phyloP scores from a whole-genome alignment of 2,797 vertebrate genomes.

The Lagocephalus sceleratus region DNA sequence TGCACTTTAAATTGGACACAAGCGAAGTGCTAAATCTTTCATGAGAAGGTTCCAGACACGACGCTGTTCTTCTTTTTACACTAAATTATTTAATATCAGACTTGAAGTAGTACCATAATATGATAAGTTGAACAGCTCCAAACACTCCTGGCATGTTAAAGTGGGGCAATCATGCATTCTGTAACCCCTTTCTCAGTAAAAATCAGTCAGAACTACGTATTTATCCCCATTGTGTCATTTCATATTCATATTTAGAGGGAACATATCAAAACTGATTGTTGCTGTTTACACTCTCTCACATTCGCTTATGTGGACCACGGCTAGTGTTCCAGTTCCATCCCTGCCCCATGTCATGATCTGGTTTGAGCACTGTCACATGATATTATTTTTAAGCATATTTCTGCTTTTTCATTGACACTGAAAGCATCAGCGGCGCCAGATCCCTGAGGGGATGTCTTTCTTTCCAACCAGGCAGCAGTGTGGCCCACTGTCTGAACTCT shows the following conservation, averaged over 20 bases:
- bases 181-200: slow-evolving; percentile 26
- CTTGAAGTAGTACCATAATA: slow-evolving; percentile 7
- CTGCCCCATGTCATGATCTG: slow-evolving; percentile 29
- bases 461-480: slow-evolving; percentile 17
- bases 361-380: slow-evolving; percentile 32
- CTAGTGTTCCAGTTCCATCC: slow-evolving; percentile 6
- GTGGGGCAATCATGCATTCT: slow-evolving; percentile 17
- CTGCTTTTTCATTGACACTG: slow-evolving; percentile 24
- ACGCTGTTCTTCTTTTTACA: slow-evolving; percentile 12
- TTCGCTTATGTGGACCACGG: not conserved
- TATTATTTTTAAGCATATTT: slow-evolving; percentile 33
- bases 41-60: not conserved
- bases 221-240: slow-evolving; percentile 61
- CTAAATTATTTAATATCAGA: slow-evolving; percentile 27
- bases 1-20: not conserved
- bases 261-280: slow-evolving; percentile 24
- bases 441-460: slow-evolving; percentile 8
- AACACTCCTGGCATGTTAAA: slow-evolving; percentile 27
- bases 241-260: slow-evolving; percentile 32
- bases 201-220: slow-evolving; percentile 37
- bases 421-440: slow-evolving; percentile 1
- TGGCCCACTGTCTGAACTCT: slow-evolving; percentile 16
- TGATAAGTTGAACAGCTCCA: slow-evolving; percentile 16
- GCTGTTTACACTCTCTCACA: slow-evolving; percentile 3
- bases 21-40: not conserved